A percentile compares a stretch with the other conserved stretches of the same genome.
Conservation (phyloP, 2,888 invertebrate genomes). For the Lutraria lutraria region DNA sequence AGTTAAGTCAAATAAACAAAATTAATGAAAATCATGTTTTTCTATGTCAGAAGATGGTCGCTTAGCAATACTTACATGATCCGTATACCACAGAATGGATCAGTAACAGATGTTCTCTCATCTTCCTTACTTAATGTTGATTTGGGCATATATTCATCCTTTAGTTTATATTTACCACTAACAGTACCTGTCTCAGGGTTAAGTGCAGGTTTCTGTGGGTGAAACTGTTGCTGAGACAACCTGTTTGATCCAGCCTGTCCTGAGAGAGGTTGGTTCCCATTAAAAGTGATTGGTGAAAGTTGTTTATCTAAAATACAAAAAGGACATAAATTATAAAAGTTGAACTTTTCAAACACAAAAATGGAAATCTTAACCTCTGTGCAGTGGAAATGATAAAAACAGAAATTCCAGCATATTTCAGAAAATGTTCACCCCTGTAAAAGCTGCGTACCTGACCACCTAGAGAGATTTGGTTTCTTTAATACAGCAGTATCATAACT, state of each 20-base stretch:
- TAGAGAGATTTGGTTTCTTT: conserved; percentile 64
- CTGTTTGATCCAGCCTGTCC: neutral
- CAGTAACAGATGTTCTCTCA: conserved; percentile 63
- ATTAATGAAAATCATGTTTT: neutral
- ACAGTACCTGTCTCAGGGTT: conserved; percentile 68
- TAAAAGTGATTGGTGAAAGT: conserved; percentile 24
- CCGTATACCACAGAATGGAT: conserved; percentile 80
- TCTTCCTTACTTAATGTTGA: conserved; percentile 36
- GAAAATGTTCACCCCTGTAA: no score
- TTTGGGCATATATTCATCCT: conserved; percentile 61
- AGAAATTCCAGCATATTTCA: no score
- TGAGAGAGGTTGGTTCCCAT: conserved; percentile 6
- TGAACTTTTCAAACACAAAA: no score
- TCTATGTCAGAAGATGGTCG: neutral
- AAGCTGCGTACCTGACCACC: conserved; percentile 41
- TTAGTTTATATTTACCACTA: conserved; percentile 62
- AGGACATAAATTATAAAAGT: no score
- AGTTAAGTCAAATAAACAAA: neutral
- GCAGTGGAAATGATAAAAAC: no score
- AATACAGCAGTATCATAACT: conserved; percentile 67
- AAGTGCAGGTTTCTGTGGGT: conserved; percentile 37
- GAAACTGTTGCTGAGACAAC: neutral
- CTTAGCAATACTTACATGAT: conserved; percentile 77
- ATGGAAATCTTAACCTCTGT: no score
- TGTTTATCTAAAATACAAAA: conserved; percentile 31